phyloP scores from a whole-genome alignment of 2,113 vertebrate genomes.

The Myrmecophaga tridactyla region DNA sequence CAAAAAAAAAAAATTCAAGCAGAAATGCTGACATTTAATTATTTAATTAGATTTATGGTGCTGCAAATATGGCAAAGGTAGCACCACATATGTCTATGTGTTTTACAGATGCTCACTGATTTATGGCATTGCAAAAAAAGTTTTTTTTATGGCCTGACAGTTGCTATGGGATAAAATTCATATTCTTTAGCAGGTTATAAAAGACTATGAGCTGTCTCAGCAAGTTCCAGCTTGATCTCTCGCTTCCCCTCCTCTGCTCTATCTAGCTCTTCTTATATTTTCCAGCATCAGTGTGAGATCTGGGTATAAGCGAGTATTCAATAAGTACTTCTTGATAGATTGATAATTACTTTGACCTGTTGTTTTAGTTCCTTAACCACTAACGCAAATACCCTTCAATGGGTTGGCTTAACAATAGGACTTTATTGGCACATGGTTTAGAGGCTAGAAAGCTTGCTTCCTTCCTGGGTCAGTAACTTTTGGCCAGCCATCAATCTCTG shows the following conservation, averaged over 20 bases:
- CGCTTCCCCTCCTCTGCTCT: background rate
- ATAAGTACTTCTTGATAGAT: background rate
- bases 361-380: no score
- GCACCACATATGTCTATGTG: background rate
- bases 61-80: background rate
- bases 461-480: no score
- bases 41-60: conserved; percentile 5
- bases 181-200: conserved; percentile 18
- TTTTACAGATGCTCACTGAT: background rate
- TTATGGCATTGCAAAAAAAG: background rate
- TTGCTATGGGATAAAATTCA: background rate
- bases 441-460: no score
- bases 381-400: no score
- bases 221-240: background rate
- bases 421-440: no score
- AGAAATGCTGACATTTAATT: background rate
- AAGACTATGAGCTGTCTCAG: background rate
- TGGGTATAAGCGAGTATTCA: background rate
- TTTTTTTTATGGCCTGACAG: background rate
- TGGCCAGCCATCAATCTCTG: no score
- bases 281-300: background rate
- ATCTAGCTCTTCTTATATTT: background rate
- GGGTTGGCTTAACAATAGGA: no score
- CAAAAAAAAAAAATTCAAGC: background rate
- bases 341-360: background rate